A percentile compares a stretch with the other conserved stretches of the same genome.
Conservation (phyloP, 2,113 vertebrate species). For the Pelobates fuscus region DNA sequence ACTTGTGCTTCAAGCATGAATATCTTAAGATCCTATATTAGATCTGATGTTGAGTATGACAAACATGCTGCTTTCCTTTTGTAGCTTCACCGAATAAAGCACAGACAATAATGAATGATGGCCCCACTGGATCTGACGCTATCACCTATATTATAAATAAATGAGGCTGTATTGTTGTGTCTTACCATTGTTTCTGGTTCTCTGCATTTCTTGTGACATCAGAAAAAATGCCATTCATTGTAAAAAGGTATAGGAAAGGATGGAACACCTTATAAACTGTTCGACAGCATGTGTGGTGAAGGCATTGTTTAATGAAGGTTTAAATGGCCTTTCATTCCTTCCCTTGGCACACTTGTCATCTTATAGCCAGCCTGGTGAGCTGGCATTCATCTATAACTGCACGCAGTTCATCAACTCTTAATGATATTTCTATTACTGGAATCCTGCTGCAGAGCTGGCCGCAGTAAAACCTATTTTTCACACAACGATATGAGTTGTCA, state of each 20-base stretch:
- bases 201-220: not conserved
- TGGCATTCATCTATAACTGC: conserved; percentile 36
- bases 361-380: conserved; percentile 21
- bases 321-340: conserved; percentile 42
- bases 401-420: conserved; percentile 48
- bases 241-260: conserved; percentile 17
- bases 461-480: conserved; percentile 36
- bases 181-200: not conserved
- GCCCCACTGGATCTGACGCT: no score
- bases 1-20: no score
- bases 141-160: not conserved
- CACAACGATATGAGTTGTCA: conserved; percentile 41
- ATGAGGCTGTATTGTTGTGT: not conserved
- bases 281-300: conserved; percentile 18
- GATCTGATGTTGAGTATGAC: no score
- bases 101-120: no score
- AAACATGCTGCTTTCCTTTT: no score
- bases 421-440: conserved; percentile 52
- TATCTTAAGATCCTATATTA: no score
- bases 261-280: conserved; percentile 3
- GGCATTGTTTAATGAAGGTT: conserved; percentile 37
- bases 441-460: conserved; percentile 40
- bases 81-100: no score
- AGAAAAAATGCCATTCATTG: conserved; percentile 3
- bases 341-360: conserved; percentile 34